These are phyloP conservation scores for Brachionus angularis DNA, from an alignment of 1,140 invertebrate species.

Conservation along the genomic window DNA sequence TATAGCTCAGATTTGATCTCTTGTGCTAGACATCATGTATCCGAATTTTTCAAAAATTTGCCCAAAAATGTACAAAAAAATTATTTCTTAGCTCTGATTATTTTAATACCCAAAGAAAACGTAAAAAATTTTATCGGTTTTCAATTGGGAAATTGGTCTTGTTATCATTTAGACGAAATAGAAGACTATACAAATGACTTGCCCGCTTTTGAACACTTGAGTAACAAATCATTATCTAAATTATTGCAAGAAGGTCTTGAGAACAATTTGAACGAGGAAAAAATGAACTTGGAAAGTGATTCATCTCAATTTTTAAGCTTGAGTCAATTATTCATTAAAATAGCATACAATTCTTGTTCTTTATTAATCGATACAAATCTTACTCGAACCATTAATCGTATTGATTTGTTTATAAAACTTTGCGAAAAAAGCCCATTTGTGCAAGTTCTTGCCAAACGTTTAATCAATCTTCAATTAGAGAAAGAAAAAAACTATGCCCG, in stretches of 20 bases:
- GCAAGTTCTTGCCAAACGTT: neutral
- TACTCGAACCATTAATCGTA: slow-evolving; percentile 5
- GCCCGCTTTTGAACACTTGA: neutral
- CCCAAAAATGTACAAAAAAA: slow-evolving; percentile 45
- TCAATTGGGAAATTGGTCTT: slow-evolving; percentile 45
- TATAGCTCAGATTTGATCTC: slow-evolving; percentile 50
- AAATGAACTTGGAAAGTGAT: neutral
- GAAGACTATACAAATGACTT: slow-evolving; percentile 1
- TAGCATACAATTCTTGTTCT: slow-evolving; percentile 1
- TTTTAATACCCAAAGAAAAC: slow-evolving; percentile 50
- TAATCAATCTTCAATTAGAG: slow-evolving; percentile 3
- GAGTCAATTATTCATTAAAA: neutral
- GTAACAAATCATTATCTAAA: neutral
- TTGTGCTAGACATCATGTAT: slow-evolving; percentile 48
- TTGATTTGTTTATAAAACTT: neutral
- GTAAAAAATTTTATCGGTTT: slow-evolving; percentile 51
- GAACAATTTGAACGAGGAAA: neutral
- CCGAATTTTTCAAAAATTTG: neutral
- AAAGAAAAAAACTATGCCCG: neutral
- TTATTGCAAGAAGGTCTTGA: neutral
- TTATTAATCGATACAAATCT: slow-evolving; percentile 32
- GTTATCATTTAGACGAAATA: slow-evolving; percentile 41
- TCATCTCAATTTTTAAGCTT: neutral
- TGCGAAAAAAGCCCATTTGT: slow-evolving; percentile 26
- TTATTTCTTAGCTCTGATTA: slow-evolving; percentile 47